Base-by-base conservation (phyloP, 2,888 invertebrate species). In the Nomada goodeniana region DNA sequence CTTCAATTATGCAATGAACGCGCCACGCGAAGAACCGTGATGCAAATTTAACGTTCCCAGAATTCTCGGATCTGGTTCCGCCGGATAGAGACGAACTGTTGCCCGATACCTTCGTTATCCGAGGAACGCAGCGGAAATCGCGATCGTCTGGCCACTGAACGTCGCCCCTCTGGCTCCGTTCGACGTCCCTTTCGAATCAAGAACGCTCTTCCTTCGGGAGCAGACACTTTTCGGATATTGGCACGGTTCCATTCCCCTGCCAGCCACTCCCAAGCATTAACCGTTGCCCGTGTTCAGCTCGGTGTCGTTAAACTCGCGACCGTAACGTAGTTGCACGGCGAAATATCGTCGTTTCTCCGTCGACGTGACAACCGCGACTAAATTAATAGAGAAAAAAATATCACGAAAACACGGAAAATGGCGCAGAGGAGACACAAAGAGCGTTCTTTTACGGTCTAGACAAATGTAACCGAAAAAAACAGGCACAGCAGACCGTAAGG, bases 191-290 rank as follows among this genome's bases (percentile, higher is more conserved):
- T 20, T 75, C 57, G 73, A 68, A 61, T 64, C 52, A 75, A 72
- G 73, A 63, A n/a, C 59, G 71, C 82, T 85, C 76, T 71, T 71
- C 70, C 77, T 61, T 65, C 15, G 59, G 77, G 82, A 74, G 68
- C 60, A 76, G 85, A 84, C 76, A 53, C 82, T 87, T 82, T 81
- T 76, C 85, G 76, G 84, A 81, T 86, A 83, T 89, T 89, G 89
- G 88, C 87, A 85, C 77, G 57, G 78, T 79, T 89, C 89, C 89
- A 87, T 84, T 68, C 53, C 65, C 61, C 63, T 68, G 73, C 80
- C 80, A 65, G 71, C 83, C 73, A 61, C 76, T 85, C 72, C 82
- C 77, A 83, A 75, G 80, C 84, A 74, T 81, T 77, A 81, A 73
- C 76, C 77, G 23, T 61, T 50, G 23, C 26, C 47, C 36, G 13